Base-by-base conservation (phyloP, 2,113 vertebrate genomes). In the Pitta sordida region DNA sequence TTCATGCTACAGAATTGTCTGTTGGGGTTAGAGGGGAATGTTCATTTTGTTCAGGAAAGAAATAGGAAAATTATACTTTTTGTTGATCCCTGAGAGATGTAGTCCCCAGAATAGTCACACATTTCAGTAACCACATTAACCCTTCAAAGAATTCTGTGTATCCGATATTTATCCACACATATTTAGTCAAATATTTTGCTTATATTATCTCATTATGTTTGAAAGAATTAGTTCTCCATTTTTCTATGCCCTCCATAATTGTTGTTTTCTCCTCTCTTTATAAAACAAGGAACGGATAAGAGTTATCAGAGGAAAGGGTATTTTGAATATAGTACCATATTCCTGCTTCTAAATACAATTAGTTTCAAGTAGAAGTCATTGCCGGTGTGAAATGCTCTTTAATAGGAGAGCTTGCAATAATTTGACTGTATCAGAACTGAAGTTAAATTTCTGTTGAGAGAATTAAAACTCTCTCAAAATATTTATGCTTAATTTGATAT, bases 21-120 rank as follows among this genome's bases (percentile, higher is more conserved):
- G 4, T 22, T 74, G 23, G 3, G 9, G 11, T 8, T 26, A 53
- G 21, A 34, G 7, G 3, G 3, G 8, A 53, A 7, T 2, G 1
- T 58, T 73, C 30, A 6, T 69, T 91, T 69, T 60, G 30, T 60
- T 27, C 19, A 71, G 23, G 27, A 63, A 81, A 34, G 22, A 82
- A 75, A 41, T 63, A 37, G 12, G 3, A 51, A 55, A 52, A 37
- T 44, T 63, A 43, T 0, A 4, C 3, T 52, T 69, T 30, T 64
- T 75, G 4, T 29, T 59, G 37, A 52, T 21, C 16, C 10, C 44
- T 65, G 1, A 5, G 23, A 65, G 48, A 44, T 13, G 4, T 46
- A 58, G 24, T 63, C 77, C 48, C 53, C 67, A n/a, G 18, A 34
- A 39, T 8, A 36, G 18, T 55, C 15, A 36, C 6, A 7, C 13